Base-by-base conservation (phyloP, 1,140 invertebrate species). In the Drosophila funebris region DNA sequence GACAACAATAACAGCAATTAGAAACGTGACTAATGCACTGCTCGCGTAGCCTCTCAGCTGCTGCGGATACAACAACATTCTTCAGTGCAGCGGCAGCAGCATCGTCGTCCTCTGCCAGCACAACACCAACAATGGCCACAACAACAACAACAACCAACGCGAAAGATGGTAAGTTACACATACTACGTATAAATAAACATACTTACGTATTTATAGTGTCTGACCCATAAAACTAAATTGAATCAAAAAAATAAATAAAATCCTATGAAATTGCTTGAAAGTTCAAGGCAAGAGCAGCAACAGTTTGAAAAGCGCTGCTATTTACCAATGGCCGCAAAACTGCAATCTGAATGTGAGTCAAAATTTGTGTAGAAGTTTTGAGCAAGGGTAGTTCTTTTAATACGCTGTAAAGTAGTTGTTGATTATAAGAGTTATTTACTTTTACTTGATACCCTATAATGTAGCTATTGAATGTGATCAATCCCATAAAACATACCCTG, bases 11-110 rank as follows among this genome's bases (percentile, higher is more conserved):
- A 69, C 43, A 66, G 66, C 41, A 70, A 70, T 41, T 43, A 54
- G 53, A 62, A 75, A 73, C 69, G 84, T 81, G 80, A 75, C 77
- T 78, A 90, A 90, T 89, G 85, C 81, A 90, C 75, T 90, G 84
- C 66, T 90, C 88, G 67, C 80, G 88, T 60, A 90, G 88, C 61
- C 73, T 90, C 71, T 90, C 87, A 81, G 87, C 87, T 87, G 87
- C 88, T 67, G 83, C 78, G 83, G 84, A 88, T 69, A 78, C 83
- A 79, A 90, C 71, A 78, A 90, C 78, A 66, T 88, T 88, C 61
- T 88, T 83, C 22, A 70, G 57, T 33, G 78, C 82, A 50, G 82
- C 71, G 27, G 20, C 71, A 18, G 66, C 71, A 14, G 66, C 82
- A 16, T 60, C 78, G 39, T 70, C 75, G 52, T 73, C 81, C 44